Percentiles rank a stretch among this genome's conserved stretches.
phyloP scores from a whole-genome alignment of 2,113 vertebrate species.

The Centropus bengalensis region DNA sequence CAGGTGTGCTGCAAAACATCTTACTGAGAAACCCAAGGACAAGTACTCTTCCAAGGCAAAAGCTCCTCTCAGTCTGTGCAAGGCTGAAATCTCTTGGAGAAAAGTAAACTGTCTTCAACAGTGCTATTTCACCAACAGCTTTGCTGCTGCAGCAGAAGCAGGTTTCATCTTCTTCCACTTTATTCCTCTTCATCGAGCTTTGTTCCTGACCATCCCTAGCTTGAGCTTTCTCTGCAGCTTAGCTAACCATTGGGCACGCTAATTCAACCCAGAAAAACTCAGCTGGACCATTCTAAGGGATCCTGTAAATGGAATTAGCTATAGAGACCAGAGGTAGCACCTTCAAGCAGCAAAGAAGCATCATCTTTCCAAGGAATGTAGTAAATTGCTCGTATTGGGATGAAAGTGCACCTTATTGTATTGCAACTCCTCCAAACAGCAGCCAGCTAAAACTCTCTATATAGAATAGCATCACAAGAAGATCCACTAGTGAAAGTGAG shows the following conservation, averaged over 20 bases:
- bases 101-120: neutral
- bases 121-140: neutral
- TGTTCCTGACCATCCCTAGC: neutral
- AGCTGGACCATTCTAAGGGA: neutral
- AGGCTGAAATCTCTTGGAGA: neutral
- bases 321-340: neutral
- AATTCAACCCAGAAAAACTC: neutral
- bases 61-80: neutral
- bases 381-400: neutral
- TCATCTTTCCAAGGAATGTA: neutral
- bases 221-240: neutral
- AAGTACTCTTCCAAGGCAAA: neutral
- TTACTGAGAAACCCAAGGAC: neutral
- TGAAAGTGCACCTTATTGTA: neutral
- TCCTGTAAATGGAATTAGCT: neutral
- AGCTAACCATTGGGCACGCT: neutral
- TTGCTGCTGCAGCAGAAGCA: neutral
- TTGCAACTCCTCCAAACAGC: neutral
- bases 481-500: neutral
- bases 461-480: neutral
- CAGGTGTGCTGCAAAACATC: neutral
- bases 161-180: neutral
- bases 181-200: neutral
- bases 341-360: neutral
- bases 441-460: neutral